Evolutionary conservation across 2,888 invertebrate genomes (phyloP), one percentile per base, ranked within the genome.

Genomic region (Drosophila kuntzei): DNA sequence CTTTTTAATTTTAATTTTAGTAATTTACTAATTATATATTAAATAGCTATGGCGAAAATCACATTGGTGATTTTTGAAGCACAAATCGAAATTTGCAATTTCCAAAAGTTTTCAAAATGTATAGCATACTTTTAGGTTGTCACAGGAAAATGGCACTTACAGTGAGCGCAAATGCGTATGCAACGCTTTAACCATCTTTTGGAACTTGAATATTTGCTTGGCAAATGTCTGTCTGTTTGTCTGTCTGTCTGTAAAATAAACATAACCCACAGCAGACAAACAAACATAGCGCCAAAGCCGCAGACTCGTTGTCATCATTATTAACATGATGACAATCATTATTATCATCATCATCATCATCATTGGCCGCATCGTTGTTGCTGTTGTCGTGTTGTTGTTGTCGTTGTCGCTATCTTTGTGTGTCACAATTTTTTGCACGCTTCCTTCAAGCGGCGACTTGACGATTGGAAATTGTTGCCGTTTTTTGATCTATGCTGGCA

Each of bases 401-500:
- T 9, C 29, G 53, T 59, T 39, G 53, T 62, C 79, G 72, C 82
- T 86, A 85, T 86, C 85, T 85, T 85, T 85, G 87, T 85, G 85
- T 85, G 85, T 84, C 85, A 85, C 86, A 80, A 79, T 79, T 86
- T 79, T 84, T 79, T 86, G 87, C 53, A 46, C 36, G 44, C 58
- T 39, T 84, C 85, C 83, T 83, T 80, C 72, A 72, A 50, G 64
- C 66, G 60, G 61, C 61, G 39, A 39, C 34, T 34, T 34, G 34
- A n/a, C 53, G 66, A 71, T 84, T 80, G 80, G 81, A 84, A 82
- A 84, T 74, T 77, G 76, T 82, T 71, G 78, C 80, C 75, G 77
- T 82, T 83, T 85, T 85, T 83, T 83, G 79, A 83, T 85, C 83
- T 85, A 82, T 85, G 85, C 63, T 85, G 82, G 83, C 83, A 83